phyloP scores from a whole-genome alignment of 2,888 invertebrate genomes.

The Rhopalosiphum nymphaeae region DNA sequence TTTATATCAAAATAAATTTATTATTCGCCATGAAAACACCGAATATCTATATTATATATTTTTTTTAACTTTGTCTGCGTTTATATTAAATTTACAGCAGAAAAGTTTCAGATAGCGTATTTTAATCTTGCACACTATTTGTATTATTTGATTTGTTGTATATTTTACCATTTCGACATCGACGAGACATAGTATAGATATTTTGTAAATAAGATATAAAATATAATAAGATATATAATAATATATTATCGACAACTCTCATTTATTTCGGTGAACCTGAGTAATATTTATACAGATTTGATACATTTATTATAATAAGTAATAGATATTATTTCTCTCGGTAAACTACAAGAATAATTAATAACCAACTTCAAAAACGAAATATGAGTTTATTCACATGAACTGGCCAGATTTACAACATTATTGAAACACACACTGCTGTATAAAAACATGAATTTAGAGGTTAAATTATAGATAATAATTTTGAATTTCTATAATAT shows the following conservation, averaged over 20 bases:
- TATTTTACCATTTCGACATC: not conserved
- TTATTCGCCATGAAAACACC: slow-evolving; percentile 16
- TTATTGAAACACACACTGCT: not conserved
- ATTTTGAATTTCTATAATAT: not conserved
- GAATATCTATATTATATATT: slow-evolving; percentile 17
- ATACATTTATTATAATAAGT: not conserved
- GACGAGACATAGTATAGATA: not conserved
- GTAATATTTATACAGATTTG: not conserved
- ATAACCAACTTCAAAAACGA: not conserved
- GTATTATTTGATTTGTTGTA: slow-evolving; percentile 11
- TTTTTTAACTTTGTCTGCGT: not conserved
- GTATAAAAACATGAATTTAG: not conserved
- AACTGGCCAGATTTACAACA: not conserved
- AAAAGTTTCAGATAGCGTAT: not conserved
- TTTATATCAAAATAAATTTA: slow-evolving; percentile 38
- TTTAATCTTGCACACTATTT: slow-evolving; percentile 15
- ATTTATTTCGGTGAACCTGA: not conserved
- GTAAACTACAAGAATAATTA: not conserved
- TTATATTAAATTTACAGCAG: slow-evolving; percentile 15
- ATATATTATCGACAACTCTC: not conserved
- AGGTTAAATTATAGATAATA: not conserved
- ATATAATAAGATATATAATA: not conserved
- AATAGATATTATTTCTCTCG: not conserved
- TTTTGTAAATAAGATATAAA: not conserved
- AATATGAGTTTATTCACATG: not conserved